Base-by-base conservation (phyloP, 64 coral and sea anemone species). In the Pachyseris speciosa region DNA sequence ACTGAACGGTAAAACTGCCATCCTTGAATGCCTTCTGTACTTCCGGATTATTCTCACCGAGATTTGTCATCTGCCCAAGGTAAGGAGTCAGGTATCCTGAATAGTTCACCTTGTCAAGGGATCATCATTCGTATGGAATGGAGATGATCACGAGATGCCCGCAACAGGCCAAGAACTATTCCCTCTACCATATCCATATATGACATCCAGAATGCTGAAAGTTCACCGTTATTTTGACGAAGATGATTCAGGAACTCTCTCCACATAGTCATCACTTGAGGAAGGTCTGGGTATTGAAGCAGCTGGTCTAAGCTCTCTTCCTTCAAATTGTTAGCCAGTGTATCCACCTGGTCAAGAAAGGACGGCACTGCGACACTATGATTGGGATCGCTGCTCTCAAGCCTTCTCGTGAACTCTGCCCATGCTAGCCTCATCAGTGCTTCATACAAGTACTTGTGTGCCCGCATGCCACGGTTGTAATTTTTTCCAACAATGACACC, bases 21-120 rank as follows among this genome's bases (percentile, higher is more conserved):
- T 15, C n/a, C 30, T 20, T 26, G 15, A 93, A 38, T 6, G 4
- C 12, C 0, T 30, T 28, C 16, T 65, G 9, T 15, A 78, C 58
- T 17, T 93, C 69, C 2, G 91, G 71, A 36, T 86, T 55, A 4
- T 73, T 66, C 0, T 42, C 28, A 29, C 24, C 27, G 16, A 86
- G 81, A n/a, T 85, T 65, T 41, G 43, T 45, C 72, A 93, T 93
- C n/a, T 78, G 67, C 20, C 6, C 37, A 27, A 31, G 29, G 43
- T 86, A 93, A 9, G 43, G 2, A 4, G 69, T 42, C 8, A 93
- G 52, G 59, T 93, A 93, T 19, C 91, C 5, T 24, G 71, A 37
- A 24, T 86, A 93, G 69, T 93, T 92, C 0, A 86, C 25, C 13
- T 52, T 78, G 48, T 93, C 63, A 92, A 19, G 90, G 80, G 8